A percentile compares a stretch with the other conserved stretches of the same genome.
phyloP scores from a whole-genome alignment of 2,888 invertebrate genomes.

The Erebia palarica region DNA sequence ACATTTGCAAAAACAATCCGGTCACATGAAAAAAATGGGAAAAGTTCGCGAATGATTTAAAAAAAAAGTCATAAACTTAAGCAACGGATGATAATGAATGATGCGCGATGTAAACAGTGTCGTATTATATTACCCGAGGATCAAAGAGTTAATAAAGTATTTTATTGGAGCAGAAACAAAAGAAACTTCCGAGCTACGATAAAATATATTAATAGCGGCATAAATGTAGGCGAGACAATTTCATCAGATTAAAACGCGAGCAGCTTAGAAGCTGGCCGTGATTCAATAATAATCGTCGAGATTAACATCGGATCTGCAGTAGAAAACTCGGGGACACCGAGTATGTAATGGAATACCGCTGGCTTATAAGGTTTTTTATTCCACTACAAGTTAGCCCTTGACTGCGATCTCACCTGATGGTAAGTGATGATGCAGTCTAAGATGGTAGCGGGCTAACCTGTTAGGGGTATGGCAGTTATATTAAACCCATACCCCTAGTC shows the following conservation, averaged over 20 bases:
- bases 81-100: constrained; percentile 28
- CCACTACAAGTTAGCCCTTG: no score
- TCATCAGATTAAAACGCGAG: constrained; percentile 47
- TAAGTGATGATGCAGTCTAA: no score
- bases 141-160: constrained; percentile 59
- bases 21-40: constrained; percentile 3
- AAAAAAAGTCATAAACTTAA: constrained; percentile 11
- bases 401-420: no score
- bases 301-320: constrained; percentile 63
- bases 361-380: neutral
- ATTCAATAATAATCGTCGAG: constrained; percentile 70
- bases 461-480: no score
- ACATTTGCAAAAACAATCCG: neutral
- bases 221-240: constrained; percentile 59
- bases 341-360: constrained; percentile 13
- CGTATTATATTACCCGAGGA: constrained; percentile 40
- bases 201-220: constrained; percentile 72
- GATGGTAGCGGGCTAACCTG: no score
- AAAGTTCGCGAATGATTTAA: constrained; percentile 6
- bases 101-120: constrained; percentile 37
- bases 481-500: no score
- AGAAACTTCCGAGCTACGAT: constrained; percentile 69
- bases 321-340: constrained; percentile 21
- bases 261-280: constrained; percentile 52
- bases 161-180: constrained; percentile 69